Evolutionary conservation across 92 coral and sea anemone genomes (phyloP), one percentile per base, ranked within the genome.

Genomic region (Palythoa grandis): DNA sequence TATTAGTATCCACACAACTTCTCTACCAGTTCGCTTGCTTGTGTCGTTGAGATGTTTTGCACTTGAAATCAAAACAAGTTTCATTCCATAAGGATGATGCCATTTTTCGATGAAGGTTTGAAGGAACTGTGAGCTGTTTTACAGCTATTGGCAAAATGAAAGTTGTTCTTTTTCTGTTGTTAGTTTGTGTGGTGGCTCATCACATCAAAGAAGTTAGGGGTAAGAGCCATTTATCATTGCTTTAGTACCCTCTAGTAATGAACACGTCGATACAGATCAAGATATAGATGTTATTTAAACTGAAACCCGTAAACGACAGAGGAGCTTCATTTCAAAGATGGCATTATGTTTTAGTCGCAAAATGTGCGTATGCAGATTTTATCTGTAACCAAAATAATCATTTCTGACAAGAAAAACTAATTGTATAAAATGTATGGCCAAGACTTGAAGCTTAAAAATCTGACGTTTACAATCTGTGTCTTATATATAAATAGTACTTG

Each of bases 71-170:
- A 80, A 80, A 80, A 80, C 16, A 80, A 66, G 43, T 52, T 65
- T 80, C 74, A 80, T 80, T 66, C 85, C 85, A 80, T 38, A 66
- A 47, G 74, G 47, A 80, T 80, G 85, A 80, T 74, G 85, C 85
- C 74, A 80, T 80, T 80, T 66, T 43, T 23, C 39, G 24, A 67
- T 12, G 72, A 80, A 15, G 19, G 52, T 50, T 80, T 80, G 85
- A 80, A 47, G 85, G 85, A 66, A 80, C 74, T 80, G 58, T 65
- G 40, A 52, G 25, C 60, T 80, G 60, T n/a, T 80, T 7, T 50
- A 23, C 74, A 67, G 70, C 85, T 80, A 74, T 80, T 80, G 74
- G 75, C 74, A 66, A 80, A 66, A 80, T 80, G 85, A 80, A 80
- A 67, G 74, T 66, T 66, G 37, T 80, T 24, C 23, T 80, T 20